These are phyloP conservation scores for Festucalex cinctus DNA, from an alignment of 2,113 vertebrate species.

Conservation along the genomic window DNA sequence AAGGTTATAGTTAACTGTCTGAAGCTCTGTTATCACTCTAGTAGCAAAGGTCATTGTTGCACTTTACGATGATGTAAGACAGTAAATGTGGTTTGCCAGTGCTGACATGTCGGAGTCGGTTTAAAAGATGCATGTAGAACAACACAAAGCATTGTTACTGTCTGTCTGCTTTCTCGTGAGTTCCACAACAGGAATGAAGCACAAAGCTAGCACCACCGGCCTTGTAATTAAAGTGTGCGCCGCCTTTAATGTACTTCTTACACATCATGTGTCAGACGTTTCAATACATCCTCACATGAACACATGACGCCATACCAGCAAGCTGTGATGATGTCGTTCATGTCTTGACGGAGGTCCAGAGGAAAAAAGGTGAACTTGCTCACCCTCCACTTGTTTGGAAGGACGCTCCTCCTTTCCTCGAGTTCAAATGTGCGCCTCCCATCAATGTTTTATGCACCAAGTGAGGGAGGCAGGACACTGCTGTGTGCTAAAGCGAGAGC, in stretches of 20 bases:
- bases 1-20: not conserved
- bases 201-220: not conserved
- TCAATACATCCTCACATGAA: not conserved
- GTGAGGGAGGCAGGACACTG: constrained; percentile 37
- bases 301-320: not conserved
- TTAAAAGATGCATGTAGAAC: not conserved
- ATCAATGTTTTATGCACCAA: constrained; percentile 62
- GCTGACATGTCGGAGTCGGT: not conserved
- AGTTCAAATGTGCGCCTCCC: constrained; percentile 19
- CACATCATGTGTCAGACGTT: not conserved
- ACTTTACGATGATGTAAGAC: not conserved
- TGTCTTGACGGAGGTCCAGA: constrained; percentile 33
- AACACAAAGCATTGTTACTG: not conserved
- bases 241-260: not conserved
- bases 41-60: not conserved
- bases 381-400: constrained; percentile 29
- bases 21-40: not conserved
- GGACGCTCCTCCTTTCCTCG: constrained; percentile 28
- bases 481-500: constrained; percentile 42
- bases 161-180: not conserved
- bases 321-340: not conserved
- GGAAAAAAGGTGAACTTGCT: constrained; percentile 57
- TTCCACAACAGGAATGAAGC: not conserved
- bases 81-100: not conserved
- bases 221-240: not conserved